Base-by-base conservation (phyloP, 1,140 invertebrate species). In the Ericerus pela region DNA sequence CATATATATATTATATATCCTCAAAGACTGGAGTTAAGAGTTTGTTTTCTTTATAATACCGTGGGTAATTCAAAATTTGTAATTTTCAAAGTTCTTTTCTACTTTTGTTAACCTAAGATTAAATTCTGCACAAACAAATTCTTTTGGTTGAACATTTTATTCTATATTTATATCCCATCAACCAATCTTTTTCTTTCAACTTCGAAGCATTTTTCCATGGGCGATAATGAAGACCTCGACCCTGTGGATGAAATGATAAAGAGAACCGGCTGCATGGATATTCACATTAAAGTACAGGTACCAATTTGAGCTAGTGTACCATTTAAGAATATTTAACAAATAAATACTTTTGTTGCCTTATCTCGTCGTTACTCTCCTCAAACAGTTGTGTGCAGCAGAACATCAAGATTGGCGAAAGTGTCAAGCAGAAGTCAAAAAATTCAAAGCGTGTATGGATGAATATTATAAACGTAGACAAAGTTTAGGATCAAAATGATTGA, bases 401-500 rank as follows among this genome's bases (percentile, higher is more conserved):
- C 81, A 79, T 0, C 80, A 81, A 66, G 91, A 95, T 63, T 95
- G 90, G 90, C 79, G 90, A 64, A 80, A 85, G 68, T 95, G 90
- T 69, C 86, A 92, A 67, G 69, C 76, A n/a, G 72, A 79, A 69
- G 82, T 92, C 0, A 75, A 79, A 64, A 77, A 82, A 56, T 93
- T 94, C 66, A 79, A 75, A 68, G 66, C 71, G 3, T 95, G 88
- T 67, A 88, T 93, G 73, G 68, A 74, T 54, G 65, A 73, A 61
- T 73, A 79, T 66, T 67, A 71, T 55, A 61, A 70, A 51, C 27
- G 37, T 29, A 14, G 30, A 22, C 27, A 58, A 1, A 47, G n/a
- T n/a, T n/a, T n/a, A n/a, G n/a, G n/a, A n/a, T n/a, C n/a, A n/a
- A n/a, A n/a, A n/a, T n/a, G n/a, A n/a, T n/a, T n/a, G n/a, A n/a